A percentile compares a stretch with the other conserved stretches of the same genome.
Evolutionary conservation across 2,113 vertebrate genomes (phyloP).

Genomic region (Opisthocomus hoazin): DNA sequence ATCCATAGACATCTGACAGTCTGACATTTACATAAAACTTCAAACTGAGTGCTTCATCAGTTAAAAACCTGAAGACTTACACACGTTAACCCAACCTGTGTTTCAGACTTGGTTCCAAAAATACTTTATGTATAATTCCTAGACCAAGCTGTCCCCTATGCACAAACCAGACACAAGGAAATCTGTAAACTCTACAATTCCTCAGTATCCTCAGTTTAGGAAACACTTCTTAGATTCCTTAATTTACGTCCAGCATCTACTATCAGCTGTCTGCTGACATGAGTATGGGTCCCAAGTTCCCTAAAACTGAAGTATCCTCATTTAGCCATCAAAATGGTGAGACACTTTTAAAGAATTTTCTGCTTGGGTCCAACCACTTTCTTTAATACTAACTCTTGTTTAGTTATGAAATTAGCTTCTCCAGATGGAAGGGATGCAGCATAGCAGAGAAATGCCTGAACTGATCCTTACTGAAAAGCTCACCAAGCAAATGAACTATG

Average conservation of each 20-base stretch:
- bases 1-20: neutral
- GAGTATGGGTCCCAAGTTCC: neutral
- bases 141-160: neutral
- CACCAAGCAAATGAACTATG: neutral
- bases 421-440: neutral
- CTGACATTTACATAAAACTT: neutral
- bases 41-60: neutral
- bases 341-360: neutral
- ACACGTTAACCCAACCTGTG: neutral
- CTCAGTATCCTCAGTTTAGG: neutral
- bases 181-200: neutral
- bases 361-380: neutral
- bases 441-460: neutral
- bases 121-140: neutral
- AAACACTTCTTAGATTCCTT: neutral
- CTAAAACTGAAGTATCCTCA: neutral
- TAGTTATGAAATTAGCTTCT: neutral
- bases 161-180: neutral
- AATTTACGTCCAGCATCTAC: neutral
- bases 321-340: neutral
- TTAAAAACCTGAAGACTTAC: neutral
- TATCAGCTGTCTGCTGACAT: neutral
- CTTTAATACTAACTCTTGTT: neutral
- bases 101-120: neutral
- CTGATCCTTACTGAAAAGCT: neutral